Evolutionary conservation across 1,140 invertebrate species (phyloP).

Genomic region (Condylostylus longicornis): DNA sequence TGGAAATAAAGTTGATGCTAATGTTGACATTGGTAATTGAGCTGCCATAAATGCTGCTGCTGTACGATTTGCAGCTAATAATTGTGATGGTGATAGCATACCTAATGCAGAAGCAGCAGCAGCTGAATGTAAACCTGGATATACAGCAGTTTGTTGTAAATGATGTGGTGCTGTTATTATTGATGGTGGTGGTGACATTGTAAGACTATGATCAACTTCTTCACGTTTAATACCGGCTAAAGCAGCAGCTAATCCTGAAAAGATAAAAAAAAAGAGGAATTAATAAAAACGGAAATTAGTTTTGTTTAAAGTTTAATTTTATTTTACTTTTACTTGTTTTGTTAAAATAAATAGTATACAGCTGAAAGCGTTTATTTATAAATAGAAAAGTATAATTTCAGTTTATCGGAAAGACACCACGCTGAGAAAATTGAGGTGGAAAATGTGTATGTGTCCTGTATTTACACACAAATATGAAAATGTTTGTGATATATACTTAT

Average conservation of each 20-base stretch:
- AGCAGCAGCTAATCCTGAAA: conserved; percentile 33
- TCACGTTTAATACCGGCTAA: conserved; percentile 32
- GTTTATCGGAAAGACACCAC: too few species aligned
- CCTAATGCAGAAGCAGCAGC: conserved; percentile 33
- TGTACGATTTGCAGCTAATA: conserved; percentile 39
- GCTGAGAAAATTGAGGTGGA: too few species aligned
- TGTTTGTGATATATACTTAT: too few species aligned
- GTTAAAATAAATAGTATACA: too few species aligned
- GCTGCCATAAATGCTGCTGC: conserved; percentile 32
- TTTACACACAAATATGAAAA: too few species aligned
- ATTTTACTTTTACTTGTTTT: too few species aligned
- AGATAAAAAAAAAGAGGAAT: conserved; percentile 6
- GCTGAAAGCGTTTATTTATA: too few species aligned
- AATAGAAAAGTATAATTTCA: too few species aligned
- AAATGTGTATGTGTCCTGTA: too few species aligned
- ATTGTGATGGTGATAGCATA: conserved; percentile 37
- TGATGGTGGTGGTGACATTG: conserved; percentile 28
- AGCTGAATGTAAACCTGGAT: conserved; percentile 30
- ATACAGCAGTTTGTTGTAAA: conserved; percentile 20
- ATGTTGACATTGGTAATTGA: conserved; percentile 25
- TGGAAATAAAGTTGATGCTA: conserved; percentile 31
- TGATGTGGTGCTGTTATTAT: conserved; percentile 20
- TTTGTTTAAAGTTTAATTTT: too few species aligned
- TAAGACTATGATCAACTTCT: conserved; percentile 29
- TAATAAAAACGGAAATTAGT: too few species aligned